Evolutionary conservation across 30 jellyfish, hydroid and myxozoan genomes (phyloP).

Genomic region (Nemopilema nomurai): DNA sequence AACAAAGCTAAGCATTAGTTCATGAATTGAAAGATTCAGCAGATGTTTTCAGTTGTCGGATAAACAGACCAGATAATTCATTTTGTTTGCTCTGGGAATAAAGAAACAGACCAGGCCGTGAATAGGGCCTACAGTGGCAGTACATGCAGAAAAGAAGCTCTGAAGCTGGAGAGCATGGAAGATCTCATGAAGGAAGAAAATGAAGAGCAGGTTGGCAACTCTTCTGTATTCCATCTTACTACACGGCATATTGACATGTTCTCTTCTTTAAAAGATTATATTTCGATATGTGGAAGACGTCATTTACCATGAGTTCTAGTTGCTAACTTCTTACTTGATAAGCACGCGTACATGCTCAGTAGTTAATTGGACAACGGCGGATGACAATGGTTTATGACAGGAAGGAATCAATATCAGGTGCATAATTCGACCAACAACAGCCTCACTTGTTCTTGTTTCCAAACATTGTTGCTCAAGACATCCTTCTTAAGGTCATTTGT

Average conservation of each 20-base stretch:
- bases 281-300: too few species aligned
- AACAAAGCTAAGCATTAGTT: not conserved
- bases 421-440: too few species aligned
- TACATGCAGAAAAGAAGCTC: not conserved
- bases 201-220: constrained; percentile 4
- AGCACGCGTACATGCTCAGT: too few species aligned
- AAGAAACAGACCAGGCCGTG: not conserved
- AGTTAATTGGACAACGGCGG: too few species aligned
- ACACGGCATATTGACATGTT: not conserved
- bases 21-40: constrained; percentile 2
- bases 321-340: too few species aligned
- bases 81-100: not conserved
- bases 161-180: not conserved
- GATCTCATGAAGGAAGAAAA: not conserved
- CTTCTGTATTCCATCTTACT: not conserved
- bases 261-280: not conserved
- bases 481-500: too few species aligned
- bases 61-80: constrained; percentile 28
- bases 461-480: too few species aligned
- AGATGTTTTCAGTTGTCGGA: constrained; percentile 19
- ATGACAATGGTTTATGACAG: too few species aligned
- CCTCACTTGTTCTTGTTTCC: too few species aligned
- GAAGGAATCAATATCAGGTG: too few species aligned
- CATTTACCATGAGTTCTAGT: too few species aligned
- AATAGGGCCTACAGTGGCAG: not conserved